Evolutionary conservation across 35 echinoderm and acorn worm genomes (phyloP), one percentile per base, ranked within the genome.

Genomic region (Heliocidaris tuberculata): DNA sequence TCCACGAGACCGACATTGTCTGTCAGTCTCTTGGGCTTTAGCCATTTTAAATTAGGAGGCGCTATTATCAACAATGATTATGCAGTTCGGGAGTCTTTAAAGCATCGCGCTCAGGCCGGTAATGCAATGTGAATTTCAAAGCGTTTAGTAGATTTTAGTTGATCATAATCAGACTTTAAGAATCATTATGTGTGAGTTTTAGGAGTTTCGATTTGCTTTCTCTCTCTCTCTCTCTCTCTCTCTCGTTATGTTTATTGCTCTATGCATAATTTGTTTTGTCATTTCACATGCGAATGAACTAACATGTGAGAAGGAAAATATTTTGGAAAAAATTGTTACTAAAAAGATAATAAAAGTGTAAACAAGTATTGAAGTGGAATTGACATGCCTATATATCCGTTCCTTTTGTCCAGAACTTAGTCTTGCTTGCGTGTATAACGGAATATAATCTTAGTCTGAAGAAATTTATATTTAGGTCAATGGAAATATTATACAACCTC

Each of bases 271-370:
- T 78, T 21, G 65, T 78, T n/a, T 78, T 78, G 65, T 78, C 21
- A 78, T 78, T 78, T 78, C 65, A 78, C 65, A 78, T 78, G 65
- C 27, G 65, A 78, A 78, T 78, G 65, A 78, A 78, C 27, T n/a
- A 78, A 78, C 65, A 78, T 78, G 65, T 78, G 65, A 42, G 24
- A 89, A 89, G 87, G 86, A n/a, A 89, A 89, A 32, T 89, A 89
- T 89, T 89, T 89, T 89, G 87, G 47, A 89, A 47, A 47, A 88
- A 89, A 89, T 15, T 32, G 47, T 89, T 32, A 89, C 31, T 12
- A 89, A 89, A 85, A 89, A 89, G 47, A 89, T 89, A 89, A 89
- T 89, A 89, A 89, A 89, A 89, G 87, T 89, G 87, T 89, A 89
- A 47, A 32, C 87, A 89, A 89, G 32, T 89, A 47, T 89, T 89